A percentile compares a stretch with the other conserved stretches of the same genome.
phyloP scores from a whole-genome alignment of 2,888 invertebrate genomes.

The Caenorhabditis imperialis region DNA sequence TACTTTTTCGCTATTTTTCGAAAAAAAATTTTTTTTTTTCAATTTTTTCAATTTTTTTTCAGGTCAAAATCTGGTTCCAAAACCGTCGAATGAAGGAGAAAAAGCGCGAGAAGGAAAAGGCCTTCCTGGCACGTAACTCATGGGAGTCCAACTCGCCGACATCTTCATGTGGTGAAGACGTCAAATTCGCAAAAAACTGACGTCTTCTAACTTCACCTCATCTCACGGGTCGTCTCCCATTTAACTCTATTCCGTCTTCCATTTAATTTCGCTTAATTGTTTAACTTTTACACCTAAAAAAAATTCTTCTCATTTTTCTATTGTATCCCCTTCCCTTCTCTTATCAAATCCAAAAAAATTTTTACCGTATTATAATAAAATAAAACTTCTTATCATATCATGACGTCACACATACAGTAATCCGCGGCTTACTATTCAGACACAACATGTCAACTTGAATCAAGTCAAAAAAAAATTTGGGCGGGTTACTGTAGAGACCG shows the following conservation, averaged over 20 bases:
- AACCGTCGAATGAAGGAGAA: slow-evolving; percentile 98
- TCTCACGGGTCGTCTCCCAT: neutral
- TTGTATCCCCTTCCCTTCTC: neutral
- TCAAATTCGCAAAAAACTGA: slow-evolving; percentile 11
- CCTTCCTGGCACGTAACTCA: slow-evolving; percentile 66
- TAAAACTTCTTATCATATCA: neutral
- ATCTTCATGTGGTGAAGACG: slow-evolving; percentile 45
- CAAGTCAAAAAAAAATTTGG: slow-evolving; percentile 12
- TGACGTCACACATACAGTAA: neutral
- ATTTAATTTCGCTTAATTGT: neutral
- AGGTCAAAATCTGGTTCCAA: slow-evolving; percentile 94
- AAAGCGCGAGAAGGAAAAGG: slow-evolving; percentile 90
- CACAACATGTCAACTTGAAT: slow-evolving; percentile 44
- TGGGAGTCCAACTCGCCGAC: slow-evolving; percentile 64
- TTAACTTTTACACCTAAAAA: neutral
- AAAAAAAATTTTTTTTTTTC: no score
- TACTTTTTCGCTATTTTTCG: no score
- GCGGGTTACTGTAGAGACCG: slow-evolving; percentile 24
- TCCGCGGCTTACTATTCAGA: slow-evolving; percentile 4
- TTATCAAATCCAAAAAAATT: slow-evolving; percentile 2
- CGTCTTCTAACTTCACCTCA: neutral
- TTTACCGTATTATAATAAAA: slow-evolving; percentile 1
- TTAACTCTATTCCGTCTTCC: neutral
- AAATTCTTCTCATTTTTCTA: neutral
- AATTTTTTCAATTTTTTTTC: no score